Conservation (phyloP, 2,113 vertebrate genomes). For the Misgurnus anguillicaudatus region DNA sequence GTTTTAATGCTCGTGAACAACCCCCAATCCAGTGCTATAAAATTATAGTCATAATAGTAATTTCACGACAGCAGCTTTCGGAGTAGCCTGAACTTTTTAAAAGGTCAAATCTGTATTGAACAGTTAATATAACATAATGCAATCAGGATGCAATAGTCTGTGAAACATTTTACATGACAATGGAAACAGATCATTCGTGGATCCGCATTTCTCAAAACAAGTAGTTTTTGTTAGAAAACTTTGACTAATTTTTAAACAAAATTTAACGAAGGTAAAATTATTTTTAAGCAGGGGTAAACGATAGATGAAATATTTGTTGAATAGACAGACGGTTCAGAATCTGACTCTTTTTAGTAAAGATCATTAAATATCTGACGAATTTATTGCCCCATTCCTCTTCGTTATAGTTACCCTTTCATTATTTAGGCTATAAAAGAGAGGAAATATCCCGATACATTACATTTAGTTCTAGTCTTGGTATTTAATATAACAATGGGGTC, state of each 20-base stretch:
- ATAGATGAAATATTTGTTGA: not conserved
- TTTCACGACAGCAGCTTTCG: not conserved
- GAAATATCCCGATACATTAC: not conserved
- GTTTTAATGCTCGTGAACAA: too few species aligned
- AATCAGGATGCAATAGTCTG: conserved; percentile 28
- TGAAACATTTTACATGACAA: not conserved
- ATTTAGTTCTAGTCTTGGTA: not conserved
- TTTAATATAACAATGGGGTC: not conserved
- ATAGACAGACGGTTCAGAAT: not conserved
- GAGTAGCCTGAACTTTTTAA: conserved; percentile 45
- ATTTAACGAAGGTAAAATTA: not conserved
- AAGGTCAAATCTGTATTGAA: conserved; percentile 51
- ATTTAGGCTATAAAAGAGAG: conserved; percentile 1
- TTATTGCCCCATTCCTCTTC: not conserved
- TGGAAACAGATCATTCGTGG: not conserved
- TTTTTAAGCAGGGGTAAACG: not conserved
- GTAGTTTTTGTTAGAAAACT: too few species aligned
- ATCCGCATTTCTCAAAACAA: too few species aligned
- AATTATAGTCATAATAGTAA: not conserved
- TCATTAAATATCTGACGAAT: not conserved
- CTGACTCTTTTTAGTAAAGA: not conserved
- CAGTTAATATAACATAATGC: conserved; percentile 44
- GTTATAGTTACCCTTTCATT: not conserved
- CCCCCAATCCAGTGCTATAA: too few species aligned
- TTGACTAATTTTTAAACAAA: not conserved